Percentiles rank a stretch among this genome's conserved stretches.
Evolutionary conservation across 2,888 invertebrate genomes (phyloP).

Genomic region (Azorinus chamasolen): DNA sequence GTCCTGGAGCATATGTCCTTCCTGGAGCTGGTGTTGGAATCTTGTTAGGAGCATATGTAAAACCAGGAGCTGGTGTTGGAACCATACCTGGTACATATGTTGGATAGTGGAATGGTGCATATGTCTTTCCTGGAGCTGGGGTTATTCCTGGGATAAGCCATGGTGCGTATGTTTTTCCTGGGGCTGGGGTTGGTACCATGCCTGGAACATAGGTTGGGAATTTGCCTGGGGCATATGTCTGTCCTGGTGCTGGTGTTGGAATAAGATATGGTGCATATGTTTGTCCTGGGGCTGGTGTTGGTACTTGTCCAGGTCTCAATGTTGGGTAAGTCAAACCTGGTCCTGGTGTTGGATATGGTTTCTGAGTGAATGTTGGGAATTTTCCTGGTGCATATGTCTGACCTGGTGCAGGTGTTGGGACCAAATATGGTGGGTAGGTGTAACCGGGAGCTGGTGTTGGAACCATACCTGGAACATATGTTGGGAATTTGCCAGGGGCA

Average conservation of each 20-base stretch:
- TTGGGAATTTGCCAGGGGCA: constrained; percentile 58
- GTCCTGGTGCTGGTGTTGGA: constrained; percentile 58
- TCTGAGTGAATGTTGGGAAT: constrained; percentile 58
- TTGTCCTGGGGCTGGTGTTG: constrained; percentile 60
- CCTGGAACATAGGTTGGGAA: constrained; percentile 53
- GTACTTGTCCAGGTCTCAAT: constrained; percentile 59
- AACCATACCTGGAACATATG: constrained; percentile 61
- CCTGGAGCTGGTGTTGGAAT: constrained; percentile 66
- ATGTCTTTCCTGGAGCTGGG: constrained; percentile 62
- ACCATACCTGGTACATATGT: constrained; percentile 65
- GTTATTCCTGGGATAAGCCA: constrained; percentile 65
- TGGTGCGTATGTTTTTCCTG: constrained; percentile 62
- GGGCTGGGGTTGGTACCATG: constrained; percentile 60
- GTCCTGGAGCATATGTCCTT: constrained; percentile 63
- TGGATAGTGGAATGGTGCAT: constrained; percentile 65
- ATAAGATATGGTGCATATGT: constrained; percentile 62
- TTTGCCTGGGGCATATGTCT: constrained; percentile 65
- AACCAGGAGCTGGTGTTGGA: constrained; percentile 65
- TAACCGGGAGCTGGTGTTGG: constrained; percentile 57
- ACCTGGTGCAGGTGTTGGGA: constrained; percentile 67
- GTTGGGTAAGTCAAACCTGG: constrained; percentile 48
- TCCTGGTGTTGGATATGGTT: constrained; percentile 56
- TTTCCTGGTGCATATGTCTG: constrained; percentile 69
- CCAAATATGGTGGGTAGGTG: constrained; percentile 44
- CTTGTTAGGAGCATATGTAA: constrained; percentile 57